These are phyloP conservation scores for Rafetus swinhoei DNA, from an alignment of 2,113 vertebrate genomes.

Conservation along the genomic window DNA sequence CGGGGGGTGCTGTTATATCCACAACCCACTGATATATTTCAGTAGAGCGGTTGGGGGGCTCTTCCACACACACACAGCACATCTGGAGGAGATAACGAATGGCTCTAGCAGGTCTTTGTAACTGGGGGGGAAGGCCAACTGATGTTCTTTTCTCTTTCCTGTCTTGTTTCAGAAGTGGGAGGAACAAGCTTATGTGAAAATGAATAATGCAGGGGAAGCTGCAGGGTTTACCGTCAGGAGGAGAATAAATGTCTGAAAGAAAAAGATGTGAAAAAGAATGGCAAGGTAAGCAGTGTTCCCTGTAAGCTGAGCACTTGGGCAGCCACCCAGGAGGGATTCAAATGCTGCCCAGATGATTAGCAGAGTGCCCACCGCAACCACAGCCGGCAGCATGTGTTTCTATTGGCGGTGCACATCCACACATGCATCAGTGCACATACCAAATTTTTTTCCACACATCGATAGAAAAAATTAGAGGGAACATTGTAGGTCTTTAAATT, in stretches of 20 bases:
- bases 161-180: neutral
- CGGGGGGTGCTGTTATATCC: neutral
- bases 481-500: neutral
- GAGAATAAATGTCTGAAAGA: conserved; percentile 51
- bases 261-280: conserved; percentile 17
- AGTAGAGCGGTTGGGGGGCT: neutral
- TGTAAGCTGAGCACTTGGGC: no score
- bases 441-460: no score
- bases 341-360: no score
- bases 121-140: neutral
- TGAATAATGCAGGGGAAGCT: neutral
- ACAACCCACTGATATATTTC: neutral
- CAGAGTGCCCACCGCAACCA: no score
- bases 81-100: neutral
- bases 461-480: no score
- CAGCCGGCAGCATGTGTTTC: no score
- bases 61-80: neutral
- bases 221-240: neutral
- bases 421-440: no score
- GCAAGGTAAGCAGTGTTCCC: conserved; percentile 40
- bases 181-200: fast-evolving
- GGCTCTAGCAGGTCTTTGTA: neutral
- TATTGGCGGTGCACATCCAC: no score
- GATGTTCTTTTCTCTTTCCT: neutral
- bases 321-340: no score